phyloP scores from a whole-genome alignment of 2,113 vertebrate species.

The Arizona elegans region DNA sequence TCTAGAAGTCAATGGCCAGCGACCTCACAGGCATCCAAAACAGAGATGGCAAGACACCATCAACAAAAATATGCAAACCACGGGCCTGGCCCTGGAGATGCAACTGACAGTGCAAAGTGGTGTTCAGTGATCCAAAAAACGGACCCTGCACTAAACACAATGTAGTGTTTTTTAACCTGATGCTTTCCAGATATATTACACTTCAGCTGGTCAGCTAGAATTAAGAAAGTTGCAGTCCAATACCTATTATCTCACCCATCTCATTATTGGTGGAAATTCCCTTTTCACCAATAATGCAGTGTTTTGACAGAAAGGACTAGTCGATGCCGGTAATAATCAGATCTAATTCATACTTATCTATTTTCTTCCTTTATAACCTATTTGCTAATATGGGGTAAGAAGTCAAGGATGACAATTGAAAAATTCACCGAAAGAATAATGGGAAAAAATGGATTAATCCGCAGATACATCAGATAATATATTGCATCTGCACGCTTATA shows the following conservation, averaged over 20 bases:
- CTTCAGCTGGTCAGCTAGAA: no score
- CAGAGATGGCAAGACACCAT: no score
- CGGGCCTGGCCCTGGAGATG: no score
- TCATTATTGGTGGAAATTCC: background rate
- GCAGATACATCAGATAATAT: background rate
- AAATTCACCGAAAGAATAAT: background rate
- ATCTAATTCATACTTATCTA: background rate
- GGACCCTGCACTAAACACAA: no score
- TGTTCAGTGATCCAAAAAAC: no score
- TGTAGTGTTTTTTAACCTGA: no score
- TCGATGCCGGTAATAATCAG: background rate
- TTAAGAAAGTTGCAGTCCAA: background rate
- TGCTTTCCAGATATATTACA: no score
- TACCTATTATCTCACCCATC: background rate
- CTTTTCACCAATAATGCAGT: background rate
- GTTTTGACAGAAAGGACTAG: background rate
- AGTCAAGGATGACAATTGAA: background rate
- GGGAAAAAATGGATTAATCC: background rate
- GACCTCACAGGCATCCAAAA: no score
- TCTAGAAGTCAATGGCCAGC: no score
- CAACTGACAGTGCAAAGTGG: no score
- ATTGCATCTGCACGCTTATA: conserved; percentile 30
- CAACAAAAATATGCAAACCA: no score
- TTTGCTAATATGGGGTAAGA: background rate
- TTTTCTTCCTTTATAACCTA: background rate